Evolutionary conservation across 2,797 vertebrate genomes (phyloP).

Genomic region (Microcaecilia unicolor): DNA sequence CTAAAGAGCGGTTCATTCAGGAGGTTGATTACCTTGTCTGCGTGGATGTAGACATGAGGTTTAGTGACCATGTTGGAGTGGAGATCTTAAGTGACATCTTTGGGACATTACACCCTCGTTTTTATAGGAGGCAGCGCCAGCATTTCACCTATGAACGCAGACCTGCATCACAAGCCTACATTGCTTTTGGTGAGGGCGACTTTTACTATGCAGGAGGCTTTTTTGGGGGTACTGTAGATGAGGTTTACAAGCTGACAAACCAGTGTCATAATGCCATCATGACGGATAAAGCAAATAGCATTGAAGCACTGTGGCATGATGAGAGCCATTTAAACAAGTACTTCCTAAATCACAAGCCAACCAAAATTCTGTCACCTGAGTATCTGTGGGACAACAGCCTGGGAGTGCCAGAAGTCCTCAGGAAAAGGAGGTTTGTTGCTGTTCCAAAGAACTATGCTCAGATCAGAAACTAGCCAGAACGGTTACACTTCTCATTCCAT

Average conservation of each 20-base stretch:
- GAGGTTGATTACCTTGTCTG: slow-evolving; percentile 34
- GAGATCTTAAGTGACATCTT: slow-evolving; percentile 47
- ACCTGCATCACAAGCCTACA: slow-evolving; percentile 37
- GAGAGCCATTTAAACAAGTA: slow-evolving; percentile 68
- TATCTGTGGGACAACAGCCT: slow-evolving; percentile 52
- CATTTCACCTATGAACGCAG: slow-evolving; percentile 51
- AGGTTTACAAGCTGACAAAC: slow-evolving; percentile 43
- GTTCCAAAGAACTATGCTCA: slow-evolving; percentile 34
- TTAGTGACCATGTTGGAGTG: slow-evolving; percentile 39
- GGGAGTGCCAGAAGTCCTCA: neutral
- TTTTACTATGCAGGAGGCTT: slow-evolving; percentile 62
- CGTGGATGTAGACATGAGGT: slow-evolving; percentile 41
- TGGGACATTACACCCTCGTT: slow-evolving; percentile 52
- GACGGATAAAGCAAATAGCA: slow-evolving; percentile 37
- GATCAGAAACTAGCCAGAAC: slow-evolving; percentile 1
- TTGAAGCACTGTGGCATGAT: slow-evolving; percentile 66
- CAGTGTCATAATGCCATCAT: slow-evolving; percentile 35
- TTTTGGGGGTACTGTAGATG: slow-evolving; percentile 52
- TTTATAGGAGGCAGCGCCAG: slow-evolving; percentile 22
- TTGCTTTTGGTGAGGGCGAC: slow-evolving; percentile 45
- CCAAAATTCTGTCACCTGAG: slow-evolving; percentile 62
- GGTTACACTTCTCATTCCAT: too few species aligned
- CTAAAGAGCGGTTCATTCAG: slow-evolving; percentile 16
- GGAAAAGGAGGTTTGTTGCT: slow-evolving; percentile 30
- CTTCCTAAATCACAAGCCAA: slow-evolving; percentile 59